A percentile compares a stretch with the other conserved stretches of the same genome.
Evolutionary conservation across 2,888 invertebrate genomes (phyloP).

Genomic region (Gandaritis pyraliata): DNA sequence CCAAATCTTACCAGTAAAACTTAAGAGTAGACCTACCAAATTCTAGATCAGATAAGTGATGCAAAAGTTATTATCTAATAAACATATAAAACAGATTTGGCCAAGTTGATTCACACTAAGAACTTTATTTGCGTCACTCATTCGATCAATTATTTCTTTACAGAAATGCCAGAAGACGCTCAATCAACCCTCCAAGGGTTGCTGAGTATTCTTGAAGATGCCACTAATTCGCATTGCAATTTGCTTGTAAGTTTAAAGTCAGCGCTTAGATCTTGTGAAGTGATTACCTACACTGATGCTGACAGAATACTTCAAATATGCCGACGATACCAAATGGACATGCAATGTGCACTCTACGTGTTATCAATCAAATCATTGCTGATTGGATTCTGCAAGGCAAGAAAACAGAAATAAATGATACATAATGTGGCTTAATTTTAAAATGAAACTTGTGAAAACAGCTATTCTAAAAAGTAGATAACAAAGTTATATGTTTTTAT

Average conservation of each 20-base stretch:
- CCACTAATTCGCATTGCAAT: slow-evolving; percentile 11
- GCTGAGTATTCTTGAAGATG: slow-evolving; percentile 17
- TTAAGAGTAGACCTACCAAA: too few relatives aligned
- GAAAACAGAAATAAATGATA: too few relatives aligned
- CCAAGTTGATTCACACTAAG: too few relatives aligned
- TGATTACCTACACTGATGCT: slow-evolving; percentile 12
- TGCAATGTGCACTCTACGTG: slow-evolving; percentile 18
- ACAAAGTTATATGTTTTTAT: too few relatives aligned
- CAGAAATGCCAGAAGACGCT: slow-evolving; percentile 32
- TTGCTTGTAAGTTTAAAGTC: slow-evolving; percentile 17
- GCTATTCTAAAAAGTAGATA: too few relatives aligned
- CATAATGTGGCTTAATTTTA: too few relatives aligned
- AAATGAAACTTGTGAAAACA: too few relatives aligned
- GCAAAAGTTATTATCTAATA: too few relatives aligned
- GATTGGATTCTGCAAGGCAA: slow-evolving; percentile 26
- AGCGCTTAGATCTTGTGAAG: slow-evolving; percentile 2
- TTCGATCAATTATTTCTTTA: slow-evolving; percentile 19
- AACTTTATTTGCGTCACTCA: too few relatives aligned
- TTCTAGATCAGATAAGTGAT: too few relatives aligned
- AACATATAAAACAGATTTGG: too few relatives aligned
- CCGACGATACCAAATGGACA: slow-evolving; percentile 34
- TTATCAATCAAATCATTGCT: slow-evolving; percentile 19
- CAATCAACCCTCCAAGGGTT: slow-evolving; percentile 10
- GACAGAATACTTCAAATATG: slow-evolving; percentile 42
- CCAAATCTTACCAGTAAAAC: too few relatives aligned